Base-by-base conservation (phyloP, 2,888 invertebrate species). In the Stenichneumon culpator region DNA sequence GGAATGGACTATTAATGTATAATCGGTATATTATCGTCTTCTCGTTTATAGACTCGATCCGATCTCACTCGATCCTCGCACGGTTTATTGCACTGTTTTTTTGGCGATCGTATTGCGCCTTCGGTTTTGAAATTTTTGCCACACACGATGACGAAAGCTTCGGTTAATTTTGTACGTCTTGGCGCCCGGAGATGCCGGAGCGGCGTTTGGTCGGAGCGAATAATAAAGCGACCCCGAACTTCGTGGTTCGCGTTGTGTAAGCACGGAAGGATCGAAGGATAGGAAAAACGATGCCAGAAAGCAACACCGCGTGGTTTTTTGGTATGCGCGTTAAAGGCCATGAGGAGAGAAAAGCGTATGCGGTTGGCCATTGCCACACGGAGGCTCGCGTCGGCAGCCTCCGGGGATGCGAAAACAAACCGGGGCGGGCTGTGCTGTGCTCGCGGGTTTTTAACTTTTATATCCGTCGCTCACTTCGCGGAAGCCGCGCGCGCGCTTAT, bases 381-480 rank as follows among this genome's bases (percentile, higher is more conserved):
- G 73, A 63, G 28, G 25, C 22, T 67, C 44, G 25, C 39, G 22
- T 22, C 65, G 54, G 75, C 60, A 90, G 88, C 70, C 87, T 57
- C 70, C 83, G 72, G 69, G 80, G 79, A 80, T 88, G 82, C 70
- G 87, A 92, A 92, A 92, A 92, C 91, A 92, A 92, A 92, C 90
- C 86, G 67, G 36, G 75, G 86, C 73, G 77, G 80, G 77, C 80
- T 80, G 75, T 75, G 75, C 79, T 60, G 63, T 54, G 72, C 73
- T 67, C 22, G 83, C 82, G 82, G 70, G 83, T 88, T 90, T 91
- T 89, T 88, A 88, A 87, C 89, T 91, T 92, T 90, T 92, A 90
- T 89, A 90, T 88, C 87, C 88, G 81, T 83, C 86, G 87, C 87
- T 87, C 84, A 89, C 88, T 92, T 92, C 92, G 92, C 89, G 90